These are phyloP conservation scores for Brachionus calyciflorus DNA, from an alignment of 1,140 invertebrate genomes.

Conservation along the genomic window DNA sequence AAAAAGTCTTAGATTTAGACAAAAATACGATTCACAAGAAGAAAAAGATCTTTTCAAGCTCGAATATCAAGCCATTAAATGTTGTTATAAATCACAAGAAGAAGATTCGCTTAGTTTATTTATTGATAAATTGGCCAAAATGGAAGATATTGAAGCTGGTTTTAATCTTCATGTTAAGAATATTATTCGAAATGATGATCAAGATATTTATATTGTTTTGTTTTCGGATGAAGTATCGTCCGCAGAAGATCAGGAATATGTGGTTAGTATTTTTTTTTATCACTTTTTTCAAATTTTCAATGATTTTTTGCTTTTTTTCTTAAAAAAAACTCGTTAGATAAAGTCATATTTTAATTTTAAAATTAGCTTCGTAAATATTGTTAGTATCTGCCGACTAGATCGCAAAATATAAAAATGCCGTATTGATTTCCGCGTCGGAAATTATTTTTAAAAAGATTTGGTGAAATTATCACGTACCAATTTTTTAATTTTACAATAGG, in stretches of 20 bases:
- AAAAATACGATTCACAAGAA: background rate
- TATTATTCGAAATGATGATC: background rate
- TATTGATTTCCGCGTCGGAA: no score
- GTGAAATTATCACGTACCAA: no score
- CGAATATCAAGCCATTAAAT: constrained; percentile 8
- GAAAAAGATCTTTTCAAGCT: background rate
- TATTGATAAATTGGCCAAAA: background rate
- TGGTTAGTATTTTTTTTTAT: no score
- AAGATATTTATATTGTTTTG: background rate
- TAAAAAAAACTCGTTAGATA: no score
- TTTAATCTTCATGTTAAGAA: background rate
- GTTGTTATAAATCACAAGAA: background rate
- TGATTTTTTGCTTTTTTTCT: no score
- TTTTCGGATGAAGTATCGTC: background rate
- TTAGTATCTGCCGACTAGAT: no score
- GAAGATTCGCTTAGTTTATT: background rate
- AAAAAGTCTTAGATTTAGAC: background rate
- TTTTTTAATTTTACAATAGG: no score
- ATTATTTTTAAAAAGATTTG: no score
- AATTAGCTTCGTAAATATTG: no score
- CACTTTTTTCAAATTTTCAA: no score
- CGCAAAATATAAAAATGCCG: no score
- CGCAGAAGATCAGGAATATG: background rate
- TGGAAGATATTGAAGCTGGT: background rate
- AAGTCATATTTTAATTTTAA: no score